Base-by-base conservation (phyloP, 2,888 invertebrate species). In the Euzophera pinguis region DNA sequence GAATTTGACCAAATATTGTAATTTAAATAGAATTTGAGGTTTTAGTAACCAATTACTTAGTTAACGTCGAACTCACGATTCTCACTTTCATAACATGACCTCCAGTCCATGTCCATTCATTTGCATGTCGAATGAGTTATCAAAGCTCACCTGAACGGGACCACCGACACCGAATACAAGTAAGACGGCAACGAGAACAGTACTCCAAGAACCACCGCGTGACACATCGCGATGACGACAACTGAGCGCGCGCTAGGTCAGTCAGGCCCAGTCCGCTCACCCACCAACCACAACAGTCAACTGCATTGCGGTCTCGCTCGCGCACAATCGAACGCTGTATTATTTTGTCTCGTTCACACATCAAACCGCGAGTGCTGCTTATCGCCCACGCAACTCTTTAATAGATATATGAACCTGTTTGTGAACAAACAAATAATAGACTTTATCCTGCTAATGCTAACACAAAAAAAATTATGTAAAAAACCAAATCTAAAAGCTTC, bases 171-270 rank as follows among this genome's bases (percentile, higher is more conserved):
- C 64, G 88, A 80, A 74, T 86, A 87, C 57, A 88, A 67, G 67
- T 86, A 86, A 17, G 87, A 86, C 54, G 87, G 87, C 68, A 88
- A 71, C 62, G 88, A 88, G 62, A 86, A 80, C 64, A 88, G 64
- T 64, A 87, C 87, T 52, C 87, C 87, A 64, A 88, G 82, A 51
- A 87, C 85, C 64, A 88, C 78, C 63, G 86, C 83, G 79, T 86
- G 84, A 67, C 87, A 87, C 86, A 87, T 87, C 64, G 63, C 78
- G 77, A 52, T 62, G 61, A 56, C 60, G 64, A 75, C 74, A 14
- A 45, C 45, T 45, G 32, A 45, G 16, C 9, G 32, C 69, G 68
- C 52, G 22, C 39, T 50, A 50, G 59, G 52, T 42, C 52, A 52
- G 52, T 42, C 52, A 52, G 51, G 57, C 57, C 52, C 47, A 41